Evolutionary conservation across 2,888 invertebrate species (phyloP).

Genomic region (Amorpha juglandis): DNA sequence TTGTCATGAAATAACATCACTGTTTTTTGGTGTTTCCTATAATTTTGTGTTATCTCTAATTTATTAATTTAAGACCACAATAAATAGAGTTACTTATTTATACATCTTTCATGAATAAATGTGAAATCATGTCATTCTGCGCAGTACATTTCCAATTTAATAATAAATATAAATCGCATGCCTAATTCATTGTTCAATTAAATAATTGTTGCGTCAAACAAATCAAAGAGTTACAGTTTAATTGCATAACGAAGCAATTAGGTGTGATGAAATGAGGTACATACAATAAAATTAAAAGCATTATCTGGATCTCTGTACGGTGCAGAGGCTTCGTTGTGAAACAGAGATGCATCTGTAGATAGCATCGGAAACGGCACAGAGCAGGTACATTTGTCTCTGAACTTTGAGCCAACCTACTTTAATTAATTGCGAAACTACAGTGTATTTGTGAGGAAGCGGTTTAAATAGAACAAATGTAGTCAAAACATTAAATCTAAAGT

Average conservation of each 20-base stretch:
- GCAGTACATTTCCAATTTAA: neutral
- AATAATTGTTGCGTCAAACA: constrained; percentile 19
- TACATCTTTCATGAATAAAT: neutral
- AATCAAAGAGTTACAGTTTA: constrained; percentile 23
- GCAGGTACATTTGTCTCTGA: constrained; percentile 28
- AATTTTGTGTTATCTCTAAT: neutral
- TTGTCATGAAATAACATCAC: neutral
- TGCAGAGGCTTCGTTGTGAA: constrained; percentile 52
- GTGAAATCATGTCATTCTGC: neutral
- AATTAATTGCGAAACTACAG: constrained; percentile 16
- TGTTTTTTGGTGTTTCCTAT: neutral
- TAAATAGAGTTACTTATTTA: neutral
- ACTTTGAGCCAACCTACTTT: constrained; percentile 27
- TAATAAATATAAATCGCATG: neutral
- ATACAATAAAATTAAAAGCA: constrained; percentile 43
- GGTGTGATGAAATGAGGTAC: constrained; percentile 31
- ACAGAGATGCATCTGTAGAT: constrained; percentile 63
- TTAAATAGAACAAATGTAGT: too few relatives aligned
- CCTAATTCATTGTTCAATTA: neutral
- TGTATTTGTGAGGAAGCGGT: neutral
- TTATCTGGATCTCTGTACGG: constrained; percentile 42
- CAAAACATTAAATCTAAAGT: too few relatives aligned
- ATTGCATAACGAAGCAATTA: constrained; percentile 29
- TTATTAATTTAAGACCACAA: neutral
- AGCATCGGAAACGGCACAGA: constrained; percentile 42